A percentile compares a stretch with the other conserved stretches of the same genome.
phyloP scores from a whole-genome alignment of 2,888 invertebrate species.

The Myathropa florea region DNA sequence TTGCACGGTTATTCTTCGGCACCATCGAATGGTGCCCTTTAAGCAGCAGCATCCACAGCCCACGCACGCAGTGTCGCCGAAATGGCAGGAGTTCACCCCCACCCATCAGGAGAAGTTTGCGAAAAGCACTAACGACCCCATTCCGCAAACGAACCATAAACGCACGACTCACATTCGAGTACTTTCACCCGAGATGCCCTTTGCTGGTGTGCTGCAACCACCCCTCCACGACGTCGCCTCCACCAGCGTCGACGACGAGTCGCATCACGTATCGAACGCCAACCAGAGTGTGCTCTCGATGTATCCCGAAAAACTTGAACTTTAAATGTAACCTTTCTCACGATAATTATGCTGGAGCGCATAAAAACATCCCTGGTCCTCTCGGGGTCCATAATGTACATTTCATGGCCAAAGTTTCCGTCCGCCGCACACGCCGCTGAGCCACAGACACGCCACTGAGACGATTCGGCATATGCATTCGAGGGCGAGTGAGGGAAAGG shows the following conservation, averaged over 20 bases:
- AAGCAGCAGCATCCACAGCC: slow-evolving; percentile 45
- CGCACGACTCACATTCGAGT: slow-evolving; percentile 65
- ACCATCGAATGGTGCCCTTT: slow-evolving; percentile 51
- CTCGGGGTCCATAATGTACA: neutral
- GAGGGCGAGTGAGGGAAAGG: neutral
- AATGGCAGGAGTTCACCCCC: slow-evolving; percentile 31
- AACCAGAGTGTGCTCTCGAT: slow-evolving; percentile 1
- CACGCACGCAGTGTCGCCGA: slow-evolving; percentile 29
- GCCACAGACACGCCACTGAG: neutral
- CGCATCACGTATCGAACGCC: slow-evolving; percentile 52
- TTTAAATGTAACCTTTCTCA: slow-evolving; percentile 67
- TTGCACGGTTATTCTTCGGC: slow-evolving; percentile 14
- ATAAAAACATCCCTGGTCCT: slow-evolving; percentile 27
- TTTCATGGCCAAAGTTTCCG: slow-evolving; percentile 46
- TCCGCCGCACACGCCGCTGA: neutral
- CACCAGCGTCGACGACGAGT: slow-evolving; percentile 17
- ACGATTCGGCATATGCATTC: slow-evolving; percentile 9
- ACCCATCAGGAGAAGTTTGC: neutral
- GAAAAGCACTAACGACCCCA: slow-evolving; percentile 44
- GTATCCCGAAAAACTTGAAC: slow-evolving; percentile 60
- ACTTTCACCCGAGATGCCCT: slow-evolving; percentile 56
- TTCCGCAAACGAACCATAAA: neutral
- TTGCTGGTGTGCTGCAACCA: slow-evolving; percentile 24
- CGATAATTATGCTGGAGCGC: slow-evolving; percentile 61
- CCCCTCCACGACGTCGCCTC: neutral